These are phyloP conservation scores for Empis stercorea DNA, from an alignment of 2,888 invertebrate genomes.

Conservation along the genomic window DNA sequence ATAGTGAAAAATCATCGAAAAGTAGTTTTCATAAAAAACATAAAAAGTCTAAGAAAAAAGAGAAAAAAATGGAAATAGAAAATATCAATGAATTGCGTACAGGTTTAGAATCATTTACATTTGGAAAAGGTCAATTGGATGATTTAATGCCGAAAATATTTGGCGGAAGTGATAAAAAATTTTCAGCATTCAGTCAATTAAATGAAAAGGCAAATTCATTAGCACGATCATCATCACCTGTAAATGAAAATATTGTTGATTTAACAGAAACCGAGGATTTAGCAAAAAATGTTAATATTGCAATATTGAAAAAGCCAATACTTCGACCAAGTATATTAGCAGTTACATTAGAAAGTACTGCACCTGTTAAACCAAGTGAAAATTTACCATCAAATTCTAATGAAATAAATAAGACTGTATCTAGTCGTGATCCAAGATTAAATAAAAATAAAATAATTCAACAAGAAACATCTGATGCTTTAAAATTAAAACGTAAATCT, in stretches of 20 bases:
- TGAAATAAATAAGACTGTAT: slow-evolving; percentile 11
- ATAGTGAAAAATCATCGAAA: neutral
- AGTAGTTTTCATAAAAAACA: no score
- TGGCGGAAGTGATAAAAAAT: neutral
- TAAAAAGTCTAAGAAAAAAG: slow-evolving; percentile 13
- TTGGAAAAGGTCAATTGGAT: slow-evolving; percentile 26
- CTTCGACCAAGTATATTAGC: slow-evolving; percentile 26
- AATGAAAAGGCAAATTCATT: neutral
- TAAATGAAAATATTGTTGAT: no score
- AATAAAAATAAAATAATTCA: slow-evolving; percentile 29
- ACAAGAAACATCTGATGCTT: slow-evolving; percentile 17
- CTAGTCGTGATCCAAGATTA: slow-evolving; percentile 32
- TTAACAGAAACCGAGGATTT: neutral
- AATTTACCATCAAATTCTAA: neutral
- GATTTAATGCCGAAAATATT: neutral
- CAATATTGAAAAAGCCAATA: slow-evolving; percentile 16
- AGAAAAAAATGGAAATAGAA: slow-evolving; percentile 24
- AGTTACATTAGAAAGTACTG: slow-evolving; percentile 12
- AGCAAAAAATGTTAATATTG: neutral
- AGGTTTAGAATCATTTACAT: slow-evolving; percentile 30
- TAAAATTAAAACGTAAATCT: slow-evolving; percentile 9
- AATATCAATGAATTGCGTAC: slow-evolving; percentile 30
- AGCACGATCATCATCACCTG: neutral
- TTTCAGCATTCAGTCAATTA: neutral
- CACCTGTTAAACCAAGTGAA: slow-evolving; percentile 5